Evolutionary conservation across 2,797 vertebrate species (phyloP), one percentile per base, ranked within the genome.

Genomic region (Chaenodraco wilsoni): DNA sequence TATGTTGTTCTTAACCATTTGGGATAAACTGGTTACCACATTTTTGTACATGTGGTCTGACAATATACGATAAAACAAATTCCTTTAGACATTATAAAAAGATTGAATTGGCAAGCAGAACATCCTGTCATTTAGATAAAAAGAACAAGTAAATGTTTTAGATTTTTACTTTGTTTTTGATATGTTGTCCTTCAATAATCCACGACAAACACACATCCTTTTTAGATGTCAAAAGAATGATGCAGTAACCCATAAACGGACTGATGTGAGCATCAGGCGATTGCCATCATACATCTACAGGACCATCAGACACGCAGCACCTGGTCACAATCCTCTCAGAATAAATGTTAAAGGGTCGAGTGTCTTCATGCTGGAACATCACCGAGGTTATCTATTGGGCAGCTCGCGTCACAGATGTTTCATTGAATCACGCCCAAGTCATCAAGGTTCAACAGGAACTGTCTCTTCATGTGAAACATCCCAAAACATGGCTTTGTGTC

Each of bases 281-380:
- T 37, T 37, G 57, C 27, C 75, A 52, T 82, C 64, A 59, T 64
- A 58, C 33, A 57, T 81, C 51, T 45, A 5, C 44, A 23, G 64
- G 52, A 50, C 33, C 27, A 71, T 46, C 81, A 63, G 65, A 68
- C 62, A 69, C 73, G 66, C 73, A 77, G 78, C 61, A 79, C 49
- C 78, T 83, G 86, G 58, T 64, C 66, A 51, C 61, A 68, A 45
- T 57, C n/a, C 55, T 19, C 65, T 37, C 11, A 64, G 4, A 48
- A 45, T 66, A 80, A 87, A 88, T 79, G 82, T 74, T 74, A 65
- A 76, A 81, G 72, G 68, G 74, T 78, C 2, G 21, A 16, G n/a
- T 19, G 46, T 62, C 68, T 46, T 69, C 65, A 40, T 67, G 21
- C 49, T 57, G 37, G 50, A 69, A 31, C 52, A 8, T 65, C 67